phyloP scores from a whole-genome alignment of 2,888 invertebrate genomes.

The Stictocephala bisonia region DNA sequence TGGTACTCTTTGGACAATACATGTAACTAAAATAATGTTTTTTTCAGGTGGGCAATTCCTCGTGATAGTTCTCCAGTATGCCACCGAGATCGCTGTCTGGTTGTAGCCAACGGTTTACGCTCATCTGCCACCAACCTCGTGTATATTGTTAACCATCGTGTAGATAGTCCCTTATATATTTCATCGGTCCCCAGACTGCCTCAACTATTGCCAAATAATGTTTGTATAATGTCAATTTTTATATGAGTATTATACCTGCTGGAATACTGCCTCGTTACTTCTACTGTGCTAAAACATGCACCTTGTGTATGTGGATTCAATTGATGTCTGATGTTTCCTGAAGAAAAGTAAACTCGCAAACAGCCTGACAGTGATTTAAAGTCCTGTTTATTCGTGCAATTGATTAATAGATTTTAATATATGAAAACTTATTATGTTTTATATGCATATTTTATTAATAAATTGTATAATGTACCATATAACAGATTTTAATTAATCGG shows the following conservation, averaged over 20 bases:
- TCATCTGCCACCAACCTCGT: too few species aligned
- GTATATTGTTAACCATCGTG: background rate
- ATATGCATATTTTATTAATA: constrained; percentile 27
- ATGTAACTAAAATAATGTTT: background rate
- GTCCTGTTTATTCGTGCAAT: background rate
- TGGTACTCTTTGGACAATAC: too few species aligned
- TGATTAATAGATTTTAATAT: constrained; percentile 16
- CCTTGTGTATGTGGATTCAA: too few species aligned
- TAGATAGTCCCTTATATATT: background rate
- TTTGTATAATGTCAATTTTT: too few species aligned
- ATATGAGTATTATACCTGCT: too few species aligned
- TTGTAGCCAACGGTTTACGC: too few species aligned
- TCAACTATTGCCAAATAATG: background rate
- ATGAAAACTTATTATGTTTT: constrained; percentile 7
- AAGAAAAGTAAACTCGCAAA: too few species aligned
- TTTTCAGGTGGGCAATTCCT: constrained; percentile 4
- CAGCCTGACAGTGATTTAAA: background rate
- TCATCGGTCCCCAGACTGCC: background rate
- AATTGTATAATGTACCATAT: constrained; percentile 17
- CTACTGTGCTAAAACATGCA: too few species aligned
- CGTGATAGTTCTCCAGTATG: constrained; percentile 11
- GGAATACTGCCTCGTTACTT: too few species aligned
- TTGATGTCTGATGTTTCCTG: too few species aligned
- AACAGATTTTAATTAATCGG: constrained; percentile 31
- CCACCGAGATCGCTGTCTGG: too few species aligned